Percentiles rank a stretch among this genome's conserved stretches.
Conservation (phyloP, 2,797 vertebrate species). For the Eleutherodactylus coqui region DNA sequence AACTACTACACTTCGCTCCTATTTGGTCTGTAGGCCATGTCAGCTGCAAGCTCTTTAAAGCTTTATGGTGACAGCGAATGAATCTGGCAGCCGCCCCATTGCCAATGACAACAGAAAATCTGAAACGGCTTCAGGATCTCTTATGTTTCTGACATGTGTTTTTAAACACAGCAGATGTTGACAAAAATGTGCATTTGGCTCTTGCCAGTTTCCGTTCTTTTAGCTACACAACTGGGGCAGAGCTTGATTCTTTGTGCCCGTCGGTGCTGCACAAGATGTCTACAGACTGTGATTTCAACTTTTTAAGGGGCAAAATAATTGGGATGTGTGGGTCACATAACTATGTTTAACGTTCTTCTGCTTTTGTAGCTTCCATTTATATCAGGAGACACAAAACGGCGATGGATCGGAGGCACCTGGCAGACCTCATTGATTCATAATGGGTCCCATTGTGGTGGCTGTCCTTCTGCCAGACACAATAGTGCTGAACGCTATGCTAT, state of each 20-base stretch:
- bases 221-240: slow-evolving; percentile 66
- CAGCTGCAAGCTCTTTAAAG: not conserved
- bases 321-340: too few species aligned
- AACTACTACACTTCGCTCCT: not conserved
- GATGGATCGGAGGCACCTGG: too few species aligned
- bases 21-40: not conserved
- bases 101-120: slow-evolving; percentile 30
- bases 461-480: too few species aligned
- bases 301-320: too few species aligned
- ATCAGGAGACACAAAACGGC: too few species aligned
- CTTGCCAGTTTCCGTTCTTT: slow-evolving; percentile 64
- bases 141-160: slow-evolving; percentile 61
- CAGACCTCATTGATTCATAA: too few species aligned
- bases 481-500: too few species aligned
- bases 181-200: not conserved
- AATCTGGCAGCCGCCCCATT: slow-evolving; percentile 28
- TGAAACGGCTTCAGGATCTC: not conserved
- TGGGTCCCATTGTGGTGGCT: too few species aligned
- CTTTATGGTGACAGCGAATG: slow-evolving; percentile 24
- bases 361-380: too few species aligned
- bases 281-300: not conserved
- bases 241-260: slow-evolving; percentile 57
- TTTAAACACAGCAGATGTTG: slow-evolving; percentile 67
- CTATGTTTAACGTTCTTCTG: too few species aligned
- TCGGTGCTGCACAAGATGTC: not conserved